These are phyloP conservation scores for Melanotaenia parkinsoni DNA, from an alignment of 2,797 vertebrate species.

Conservation along the genomic window DNA sequence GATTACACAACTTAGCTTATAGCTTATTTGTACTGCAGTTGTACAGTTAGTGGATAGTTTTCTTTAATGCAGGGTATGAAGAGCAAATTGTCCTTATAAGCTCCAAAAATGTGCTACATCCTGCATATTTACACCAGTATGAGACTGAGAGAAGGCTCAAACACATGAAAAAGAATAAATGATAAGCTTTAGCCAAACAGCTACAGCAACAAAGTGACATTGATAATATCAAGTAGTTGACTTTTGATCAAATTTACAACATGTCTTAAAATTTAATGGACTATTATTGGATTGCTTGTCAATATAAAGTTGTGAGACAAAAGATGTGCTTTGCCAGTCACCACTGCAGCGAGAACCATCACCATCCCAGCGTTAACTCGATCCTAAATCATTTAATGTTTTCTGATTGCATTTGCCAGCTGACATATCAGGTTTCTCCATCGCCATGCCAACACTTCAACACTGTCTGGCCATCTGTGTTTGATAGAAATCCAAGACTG, in stretches of 20 bases:
- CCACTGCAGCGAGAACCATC: conserved; percentile 10
- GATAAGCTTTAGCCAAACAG: neutral
- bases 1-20: neutral
- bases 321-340: conserved; percentile 1
- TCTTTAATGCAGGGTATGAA: conserved; percentile 2
- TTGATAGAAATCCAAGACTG: conserved; percentile 30
- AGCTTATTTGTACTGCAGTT: conserved; percentile 6
- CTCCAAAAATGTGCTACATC: conserved; percentile 14
- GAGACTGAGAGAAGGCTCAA: conserved; percentile 9
- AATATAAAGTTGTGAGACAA: conserved; percentile 20
- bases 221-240: conserved; percentile 33
- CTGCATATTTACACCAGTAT: conserved; percentile 15
- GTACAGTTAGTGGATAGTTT: neutral
- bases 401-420: conserved; percentile 52
- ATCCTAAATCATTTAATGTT: conserved; percentile 60
- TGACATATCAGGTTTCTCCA: conserved; percentile 48
- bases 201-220: conserved; percentile 12
- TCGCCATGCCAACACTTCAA: conserved; percentile 32
- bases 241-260: conserved; percentile 45
- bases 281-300: conserved; percentile 38
- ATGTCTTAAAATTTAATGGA: conserved; percentile 36
- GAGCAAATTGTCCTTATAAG: conserved; percentile 27
- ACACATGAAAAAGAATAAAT: neutral
- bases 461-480: conserved; percentile 50
- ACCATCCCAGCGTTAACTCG: conserved; percentile 17